Evolutionary conservation across 2,888 invertebrate species (phyloP).

Genomic region (Fragum whitleyi): DNA sequence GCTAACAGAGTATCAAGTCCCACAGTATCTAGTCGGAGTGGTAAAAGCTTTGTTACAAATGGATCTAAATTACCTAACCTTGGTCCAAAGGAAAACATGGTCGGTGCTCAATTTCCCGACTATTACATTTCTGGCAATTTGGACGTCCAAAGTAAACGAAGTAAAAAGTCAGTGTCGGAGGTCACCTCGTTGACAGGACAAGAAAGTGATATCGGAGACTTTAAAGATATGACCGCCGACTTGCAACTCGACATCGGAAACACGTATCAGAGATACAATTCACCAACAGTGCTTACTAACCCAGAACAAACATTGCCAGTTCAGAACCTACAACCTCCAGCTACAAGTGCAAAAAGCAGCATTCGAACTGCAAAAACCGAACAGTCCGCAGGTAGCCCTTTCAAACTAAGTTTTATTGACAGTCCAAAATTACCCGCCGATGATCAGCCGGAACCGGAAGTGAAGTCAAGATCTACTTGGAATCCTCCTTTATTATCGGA

Average conservation of each 20-base stretch:
- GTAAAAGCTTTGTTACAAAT: not conserved
- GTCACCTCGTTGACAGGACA: not conserved
- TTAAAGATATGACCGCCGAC: constrained; percentile 1
- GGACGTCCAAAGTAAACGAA: not conserved
- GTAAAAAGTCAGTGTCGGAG: constrained; percentile 17
- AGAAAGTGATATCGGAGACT: not conserved
- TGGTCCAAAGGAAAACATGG: not conserved
- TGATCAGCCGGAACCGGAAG: not conserved
- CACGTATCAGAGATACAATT: constrained; percentile 18
- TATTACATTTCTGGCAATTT: not conserved
- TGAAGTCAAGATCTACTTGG: constrained; percentile 31
- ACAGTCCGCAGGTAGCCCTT: constrained; percentile 25
- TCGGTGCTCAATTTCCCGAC: constrained; percentile 18
- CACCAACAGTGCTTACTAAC: not conserved
- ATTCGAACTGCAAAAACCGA: not conserved
- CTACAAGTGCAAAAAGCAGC: constrained; percentile 22
- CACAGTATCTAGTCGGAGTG: constrained; percentile 6
- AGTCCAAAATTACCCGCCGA: constrained; percentile 10
- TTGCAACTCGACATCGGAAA: constrained; percentile 9
- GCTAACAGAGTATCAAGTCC: constrained; percentile 6
- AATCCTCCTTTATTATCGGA: constrained; percentile 33
- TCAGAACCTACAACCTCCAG: not conserved
- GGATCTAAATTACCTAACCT: not conserved
- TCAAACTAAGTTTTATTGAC: constrained; percentile 34
- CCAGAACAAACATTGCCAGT: not conserved